Conservation (phyloP, 2,797 vertebrate genomes). For the Nyctalus aviator region DNA sequence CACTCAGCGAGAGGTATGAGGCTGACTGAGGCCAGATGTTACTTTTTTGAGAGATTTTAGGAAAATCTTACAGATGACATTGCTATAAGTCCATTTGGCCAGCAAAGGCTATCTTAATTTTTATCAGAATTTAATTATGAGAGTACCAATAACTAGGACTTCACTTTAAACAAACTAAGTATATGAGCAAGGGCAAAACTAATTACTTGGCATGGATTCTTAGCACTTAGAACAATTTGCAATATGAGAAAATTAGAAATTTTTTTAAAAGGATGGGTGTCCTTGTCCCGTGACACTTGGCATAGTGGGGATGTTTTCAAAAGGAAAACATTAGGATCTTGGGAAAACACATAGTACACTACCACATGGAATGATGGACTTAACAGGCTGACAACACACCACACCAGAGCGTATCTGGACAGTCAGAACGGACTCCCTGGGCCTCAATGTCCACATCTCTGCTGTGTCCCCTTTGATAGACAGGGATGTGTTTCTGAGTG, state of each 20-base stretch:
- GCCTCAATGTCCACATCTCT: too few relatives aligned
- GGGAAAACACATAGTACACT: background rate
- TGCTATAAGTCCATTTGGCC: background rate
- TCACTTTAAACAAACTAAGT: background rate
- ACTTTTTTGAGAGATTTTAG: background rate
- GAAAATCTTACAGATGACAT: background rate
- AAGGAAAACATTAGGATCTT: background rate
- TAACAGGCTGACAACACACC: background rate
- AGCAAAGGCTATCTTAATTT: background rate
- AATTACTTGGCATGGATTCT: background rate
- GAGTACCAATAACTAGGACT: background rate
- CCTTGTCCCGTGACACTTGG: background rate
- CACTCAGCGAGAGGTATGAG: background rate
- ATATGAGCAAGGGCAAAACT: background rate
- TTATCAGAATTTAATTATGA: background rate
- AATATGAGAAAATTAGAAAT: background rate
- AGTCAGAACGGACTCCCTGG: background rate
- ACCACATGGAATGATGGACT: accelerated
- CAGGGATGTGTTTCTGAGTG: background rate
- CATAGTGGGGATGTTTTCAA: background rate
- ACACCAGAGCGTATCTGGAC: accelerated
- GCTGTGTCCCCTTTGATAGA: background rate
- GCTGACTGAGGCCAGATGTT: background rate
- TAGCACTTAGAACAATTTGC: background rate
- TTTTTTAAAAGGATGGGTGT: background rate